phyloP scores from a whole-genome alignment of 2,113 vertebrate genomes.

The Pedionomus torquatus region DNA sequence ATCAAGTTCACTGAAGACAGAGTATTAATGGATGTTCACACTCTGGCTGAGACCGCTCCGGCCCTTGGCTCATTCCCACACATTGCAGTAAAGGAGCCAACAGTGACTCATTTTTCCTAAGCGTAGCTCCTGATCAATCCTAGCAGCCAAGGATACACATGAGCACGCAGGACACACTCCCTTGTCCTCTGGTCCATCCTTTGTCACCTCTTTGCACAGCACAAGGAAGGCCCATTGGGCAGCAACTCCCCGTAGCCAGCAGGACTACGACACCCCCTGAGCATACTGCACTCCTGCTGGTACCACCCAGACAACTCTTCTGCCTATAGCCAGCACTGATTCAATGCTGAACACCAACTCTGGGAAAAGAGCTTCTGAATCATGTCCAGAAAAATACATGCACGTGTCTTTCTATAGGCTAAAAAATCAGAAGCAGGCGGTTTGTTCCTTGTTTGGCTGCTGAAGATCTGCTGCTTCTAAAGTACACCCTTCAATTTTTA shows the following conservation, averaged over 20 bases:
- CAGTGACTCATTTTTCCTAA: neutral
- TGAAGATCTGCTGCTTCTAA: neutral
- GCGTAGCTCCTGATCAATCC: neutral
- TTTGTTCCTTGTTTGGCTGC: neutral
- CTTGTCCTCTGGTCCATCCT: neutral
- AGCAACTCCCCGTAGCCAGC: neutral
- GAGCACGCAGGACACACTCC: neutral
- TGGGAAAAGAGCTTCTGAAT: neutral
- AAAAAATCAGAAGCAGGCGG: neutral
- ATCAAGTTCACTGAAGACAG: accelerated
- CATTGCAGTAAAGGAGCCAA: neutral
- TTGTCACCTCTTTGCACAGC: neutral
- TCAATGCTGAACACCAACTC: neutral
- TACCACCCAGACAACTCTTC: neutral
- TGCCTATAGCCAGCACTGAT: neutral
- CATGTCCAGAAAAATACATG: neutral
- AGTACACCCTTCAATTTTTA: neutral
- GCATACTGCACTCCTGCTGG: accelerated
- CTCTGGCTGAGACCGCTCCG: neutral
- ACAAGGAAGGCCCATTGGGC: neutral
- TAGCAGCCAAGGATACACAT: neutral
- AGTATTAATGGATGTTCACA: neutral
- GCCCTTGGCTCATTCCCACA: neutral
- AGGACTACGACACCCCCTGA: accelerated
- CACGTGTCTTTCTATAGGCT: neutral